Percentiles rank a stretch among this genome's conserved stretches.
Evolutionary conservation across 2,888 invertebrate genomes (phyloP).

Genomic region (Pammene aurita): DNA sequence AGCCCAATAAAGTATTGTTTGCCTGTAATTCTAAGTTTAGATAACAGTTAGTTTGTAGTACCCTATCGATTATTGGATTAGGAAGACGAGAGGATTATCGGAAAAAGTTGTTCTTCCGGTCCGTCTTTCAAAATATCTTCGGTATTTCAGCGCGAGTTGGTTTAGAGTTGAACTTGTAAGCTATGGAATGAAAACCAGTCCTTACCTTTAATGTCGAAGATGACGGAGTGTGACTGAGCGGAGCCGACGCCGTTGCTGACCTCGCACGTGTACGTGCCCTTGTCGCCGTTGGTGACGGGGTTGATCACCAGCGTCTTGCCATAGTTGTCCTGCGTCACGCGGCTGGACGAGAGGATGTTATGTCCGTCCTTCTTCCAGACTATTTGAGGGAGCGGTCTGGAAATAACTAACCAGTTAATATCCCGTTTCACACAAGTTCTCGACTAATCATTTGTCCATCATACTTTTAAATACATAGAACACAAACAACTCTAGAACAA

Average conservation of each 20-base stretch:
- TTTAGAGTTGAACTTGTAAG: no score
- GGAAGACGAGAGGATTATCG: no score
- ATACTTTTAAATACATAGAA: neutral
- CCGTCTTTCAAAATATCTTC: no score
- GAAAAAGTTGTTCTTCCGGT: no score
- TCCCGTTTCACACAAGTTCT: neutral
- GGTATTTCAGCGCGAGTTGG: no score
- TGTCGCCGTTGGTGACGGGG: slow-evolving; percentile 93
- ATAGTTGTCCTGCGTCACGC: slow-evolving; percentile 93
- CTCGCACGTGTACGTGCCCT: slow-evolving; percentile 96
- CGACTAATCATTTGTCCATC: neutral
- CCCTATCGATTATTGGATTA: no score
- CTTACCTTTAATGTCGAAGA: slow-evolving; percentile 87
- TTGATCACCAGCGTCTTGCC: slow-evolving; percentile 96
- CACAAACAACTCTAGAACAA: no score
- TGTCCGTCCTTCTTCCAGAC: slow-evolving; percentile 94
- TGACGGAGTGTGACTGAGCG: slow-evolving; percentile 93
- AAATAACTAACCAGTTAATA: neutral
- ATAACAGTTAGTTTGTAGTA: no score
- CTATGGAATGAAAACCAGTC: neutral
- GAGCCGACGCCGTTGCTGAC: slow-evolving; percentile 95
- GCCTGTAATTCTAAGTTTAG: no score
- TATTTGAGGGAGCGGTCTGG: slow-evolving; percentile 95
- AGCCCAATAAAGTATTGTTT: no score
- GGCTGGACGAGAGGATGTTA: slow-evolving; percentile 87